Base-by-base conservation (phyloP, 2,888 invertebrate genomes). In the Piscicola geometra region DNA sequence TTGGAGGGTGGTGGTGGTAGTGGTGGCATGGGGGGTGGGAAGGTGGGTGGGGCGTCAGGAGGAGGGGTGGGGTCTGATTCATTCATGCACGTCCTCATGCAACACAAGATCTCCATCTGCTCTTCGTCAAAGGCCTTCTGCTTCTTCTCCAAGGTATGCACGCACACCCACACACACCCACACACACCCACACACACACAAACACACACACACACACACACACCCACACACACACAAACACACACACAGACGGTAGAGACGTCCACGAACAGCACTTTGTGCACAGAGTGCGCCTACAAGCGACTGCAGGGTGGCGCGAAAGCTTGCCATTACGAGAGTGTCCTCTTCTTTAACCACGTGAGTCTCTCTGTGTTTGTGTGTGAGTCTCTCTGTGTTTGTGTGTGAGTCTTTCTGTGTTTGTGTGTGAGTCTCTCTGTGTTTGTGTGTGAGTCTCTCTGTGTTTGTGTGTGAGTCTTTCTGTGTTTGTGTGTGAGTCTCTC, bases 81-180 rank as follows among this genome's bases (percentile, higher is more conserved):
- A 88, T 89, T 81, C 0, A 79, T 79, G 35, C 68, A 76, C 36
- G 80, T 80, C 50, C 85, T 86, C 75, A 87, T 88, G 77, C 89
- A 88, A 35, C 89, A 89, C 71, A 90, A 90, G 30, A 91, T 91
- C 81, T 90, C 90, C 79, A 92, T 93, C 84, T 94, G 94, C 85
- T 92, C 93, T 82, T 88, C 90, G 73, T 94, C 93, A 83, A 90
- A 92, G 78, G 90, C 90, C 76, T 91, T 92, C 84, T 88, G 94
- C 50, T 93, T 90, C 84, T 88, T 94, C 78, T 94, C 94, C 0
- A 89, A 91, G 89, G 92, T 92, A 1, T 3, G 35, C 1, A 21
- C 15, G 30, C 35, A 33, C n/a, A 56, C 25, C 50, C n/a, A 25
- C 25, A 25, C 9, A 3, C 21, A 18, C 60, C 25, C n/a, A 56